Conservation (phyloP, 2,888 invertebrate genomes). For the Stenichneumon culpator region DNA sequence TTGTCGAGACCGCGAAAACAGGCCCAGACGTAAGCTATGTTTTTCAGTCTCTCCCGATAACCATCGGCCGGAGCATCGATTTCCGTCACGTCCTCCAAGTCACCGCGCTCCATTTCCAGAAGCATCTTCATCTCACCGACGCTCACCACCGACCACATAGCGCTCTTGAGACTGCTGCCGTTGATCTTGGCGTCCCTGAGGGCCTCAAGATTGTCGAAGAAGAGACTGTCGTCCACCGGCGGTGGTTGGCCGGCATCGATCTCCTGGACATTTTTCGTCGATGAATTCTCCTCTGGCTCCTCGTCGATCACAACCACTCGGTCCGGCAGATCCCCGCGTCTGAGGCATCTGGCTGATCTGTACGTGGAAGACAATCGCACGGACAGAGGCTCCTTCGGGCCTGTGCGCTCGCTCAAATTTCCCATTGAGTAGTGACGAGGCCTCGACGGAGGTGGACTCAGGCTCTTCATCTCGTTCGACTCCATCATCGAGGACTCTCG, state of each 20-base stretch:
- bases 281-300: conserved; percentile 49
- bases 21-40: conserved; percentile 92
- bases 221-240: conserved; percentile 82
- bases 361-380: conserved; percentile 76
- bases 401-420: conserved; percentile 75
- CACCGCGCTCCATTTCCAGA: conserved; percentile 78
- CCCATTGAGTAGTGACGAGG: conserved; percentile 78
- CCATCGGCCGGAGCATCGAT: conserved; percentile 63
- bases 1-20: conserved; percentile 91
- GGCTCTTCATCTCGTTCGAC: conserved; percentile 42
- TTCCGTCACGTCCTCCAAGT: conserved; percentile 62
- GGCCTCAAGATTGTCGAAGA: conserved; percentile 82
- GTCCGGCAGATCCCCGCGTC: conserved; percentile 69
- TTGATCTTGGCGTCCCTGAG: conserved; percentile 74
- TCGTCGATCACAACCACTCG: conserved; percentile 68
- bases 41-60: conserved; percentile 80
- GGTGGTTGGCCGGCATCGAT: conserved; percentile 83
- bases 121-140: conserved; percentile 79
- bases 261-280: conserved; percentile 72
- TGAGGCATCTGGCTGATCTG: conserved; percentile 74
- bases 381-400: conserved; percentile 72
- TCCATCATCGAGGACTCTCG: conserved; percentile 22
- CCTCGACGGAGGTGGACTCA: conserved; percentile 13
- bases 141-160: conserved; percentile 80
- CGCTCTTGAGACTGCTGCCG: conserved; percentile 77